phyloP scores from a whole-genome alignment of 2,888 invertebrate species.

The Thymelicus lineola region DNA sequence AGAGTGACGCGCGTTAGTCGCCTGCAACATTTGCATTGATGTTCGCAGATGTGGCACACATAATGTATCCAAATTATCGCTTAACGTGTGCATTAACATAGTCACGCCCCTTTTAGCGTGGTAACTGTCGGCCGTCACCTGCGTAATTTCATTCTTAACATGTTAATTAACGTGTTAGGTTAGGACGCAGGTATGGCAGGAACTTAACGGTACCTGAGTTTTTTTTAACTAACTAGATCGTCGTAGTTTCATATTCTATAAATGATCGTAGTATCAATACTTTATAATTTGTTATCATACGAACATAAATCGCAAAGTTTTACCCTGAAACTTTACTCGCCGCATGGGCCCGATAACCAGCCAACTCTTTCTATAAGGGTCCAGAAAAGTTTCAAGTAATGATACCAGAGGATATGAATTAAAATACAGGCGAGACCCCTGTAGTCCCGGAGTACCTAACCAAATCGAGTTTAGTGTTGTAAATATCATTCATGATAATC shows the following conservation, averaged over 20 bases:
- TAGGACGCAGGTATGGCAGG: too few relatives aligned
- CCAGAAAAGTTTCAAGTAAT: constrained; percentile 58
- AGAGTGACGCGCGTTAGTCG: too few relatives aligned
- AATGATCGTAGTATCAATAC: neutral
- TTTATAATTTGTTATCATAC: constrained; percentile 18
- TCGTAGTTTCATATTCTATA: neutral
- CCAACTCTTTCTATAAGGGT: constrained; percentile 30
- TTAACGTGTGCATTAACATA: too few relatives aligned
- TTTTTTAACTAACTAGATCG: too few relatives aligned
- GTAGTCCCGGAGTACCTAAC: constrained; percentile 45
- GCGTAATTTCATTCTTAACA: too few relatives aligned
- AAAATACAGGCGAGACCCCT: constrained; percentile 56
- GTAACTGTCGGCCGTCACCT: too few relatives aligned
- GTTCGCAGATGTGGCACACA: too few relatives aligned
- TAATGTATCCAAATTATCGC: too few relatives aligned
- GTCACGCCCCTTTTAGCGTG: too few relatives aligned
- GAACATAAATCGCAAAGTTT: constrained; percentile 32
- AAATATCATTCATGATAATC: neutral
- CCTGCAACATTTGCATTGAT: too few relatives aligned
- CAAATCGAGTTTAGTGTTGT: constrained; percentile 33
- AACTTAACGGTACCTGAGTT: too few relatives aligned
- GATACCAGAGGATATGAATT: constrained; percentile 55
- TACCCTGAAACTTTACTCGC: constrained; percentile 15
- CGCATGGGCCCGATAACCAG: constrained; percentile 33
- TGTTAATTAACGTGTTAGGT: too few relatives aligned